phyloP scores from a whole-genome alignment of 2,797 vertebrate species.

The Centroberyx gerrardi region DNA sequence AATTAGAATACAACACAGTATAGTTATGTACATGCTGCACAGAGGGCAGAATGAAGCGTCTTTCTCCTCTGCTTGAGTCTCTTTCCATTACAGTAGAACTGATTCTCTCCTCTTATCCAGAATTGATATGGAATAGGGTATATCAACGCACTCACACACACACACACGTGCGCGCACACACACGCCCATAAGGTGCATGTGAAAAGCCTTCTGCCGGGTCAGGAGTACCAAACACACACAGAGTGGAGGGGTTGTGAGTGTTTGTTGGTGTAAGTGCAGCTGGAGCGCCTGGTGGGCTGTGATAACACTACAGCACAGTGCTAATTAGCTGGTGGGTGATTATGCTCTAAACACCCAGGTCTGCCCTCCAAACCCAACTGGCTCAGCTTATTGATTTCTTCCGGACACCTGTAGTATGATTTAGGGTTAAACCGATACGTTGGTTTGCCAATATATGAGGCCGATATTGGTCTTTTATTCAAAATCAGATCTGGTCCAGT shows the following conservation, averaged over 20 bases:
- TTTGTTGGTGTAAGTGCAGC: constrained; percentile 8
- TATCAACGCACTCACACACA: background rate
- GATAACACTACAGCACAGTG: background rate
- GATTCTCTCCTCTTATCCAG: background rate
- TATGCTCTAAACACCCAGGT: background rate
- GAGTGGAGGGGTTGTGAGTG: constrained; percentile 5
- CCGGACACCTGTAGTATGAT: no score
- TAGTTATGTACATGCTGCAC: constrained; percentile 28
- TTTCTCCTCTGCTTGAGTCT: background rate
- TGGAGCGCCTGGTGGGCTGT: background rate
- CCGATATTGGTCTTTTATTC: no score
- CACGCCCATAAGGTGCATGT: constrained; percentile 13
- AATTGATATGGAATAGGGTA: constrained; percentile 58
- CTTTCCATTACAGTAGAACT: constrained; percentile 3
- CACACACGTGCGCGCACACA: background rate
- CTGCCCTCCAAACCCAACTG: no score
- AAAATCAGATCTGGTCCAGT: no score
- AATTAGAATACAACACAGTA: constrained; percentile 23
- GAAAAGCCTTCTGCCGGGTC: constrained; percentile 21
- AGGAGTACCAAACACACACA: constrained; percentile 38
- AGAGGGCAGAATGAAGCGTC: constrained; percentile 3
- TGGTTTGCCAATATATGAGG: no score
- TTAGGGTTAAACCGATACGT: no score
- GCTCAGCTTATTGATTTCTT: no score
- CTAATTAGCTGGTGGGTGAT: background rate